Evolutionary conservation across 2,888 invertebrate genomes (phyloP).

Genomic region (Brachypalpus laphriformis): DNA sequence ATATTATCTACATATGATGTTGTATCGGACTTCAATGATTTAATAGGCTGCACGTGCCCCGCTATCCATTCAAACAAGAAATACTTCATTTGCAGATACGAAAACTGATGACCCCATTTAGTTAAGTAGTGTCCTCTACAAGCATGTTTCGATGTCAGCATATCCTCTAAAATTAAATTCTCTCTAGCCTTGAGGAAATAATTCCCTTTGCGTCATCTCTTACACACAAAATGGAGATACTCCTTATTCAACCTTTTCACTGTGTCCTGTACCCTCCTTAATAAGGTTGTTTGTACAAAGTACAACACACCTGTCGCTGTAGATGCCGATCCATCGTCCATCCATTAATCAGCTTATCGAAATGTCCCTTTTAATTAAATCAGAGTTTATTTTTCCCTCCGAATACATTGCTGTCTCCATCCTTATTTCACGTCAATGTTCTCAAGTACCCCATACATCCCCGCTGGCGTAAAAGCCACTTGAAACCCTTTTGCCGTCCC

Average conservation of each 20-base stretch:
- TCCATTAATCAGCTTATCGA: conserved; percentile 8
- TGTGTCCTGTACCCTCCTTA: not conserved
- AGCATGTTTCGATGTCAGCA: not conserved
- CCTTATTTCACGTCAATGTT: no score
- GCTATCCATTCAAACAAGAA: not conserved
- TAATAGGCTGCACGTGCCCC: not conserved
- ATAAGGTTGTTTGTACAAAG: not conserved
- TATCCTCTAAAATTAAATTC: not conserved
- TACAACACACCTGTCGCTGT: not conserved
- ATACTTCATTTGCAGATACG: not conserved
- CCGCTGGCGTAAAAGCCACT: not conserved
- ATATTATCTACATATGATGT: no score
- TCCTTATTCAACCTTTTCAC: not conserved
- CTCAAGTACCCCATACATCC: no score
- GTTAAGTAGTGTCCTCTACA: not conserved
- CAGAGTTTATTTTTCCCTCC: not conserved
- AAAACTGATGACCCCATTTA: not conserved
- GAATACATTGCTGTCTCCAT: not conserved
- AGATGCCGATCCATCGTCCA: not conserved
- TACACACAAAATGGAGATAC: not conserved
- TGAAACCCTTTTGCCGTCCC: not conserved
- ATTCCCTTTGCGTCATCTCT: not conserved
- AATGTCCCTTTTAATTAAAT: not conserved
- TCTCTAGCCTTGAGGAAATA: not conserved
- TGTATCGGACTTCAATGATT: no score